Evolutionary conservation across 2,113 vertebrate genomes (phyloP), one percentile per base, ranked within the genome.

Genomic region (Urocitellus parryii): DNA sequence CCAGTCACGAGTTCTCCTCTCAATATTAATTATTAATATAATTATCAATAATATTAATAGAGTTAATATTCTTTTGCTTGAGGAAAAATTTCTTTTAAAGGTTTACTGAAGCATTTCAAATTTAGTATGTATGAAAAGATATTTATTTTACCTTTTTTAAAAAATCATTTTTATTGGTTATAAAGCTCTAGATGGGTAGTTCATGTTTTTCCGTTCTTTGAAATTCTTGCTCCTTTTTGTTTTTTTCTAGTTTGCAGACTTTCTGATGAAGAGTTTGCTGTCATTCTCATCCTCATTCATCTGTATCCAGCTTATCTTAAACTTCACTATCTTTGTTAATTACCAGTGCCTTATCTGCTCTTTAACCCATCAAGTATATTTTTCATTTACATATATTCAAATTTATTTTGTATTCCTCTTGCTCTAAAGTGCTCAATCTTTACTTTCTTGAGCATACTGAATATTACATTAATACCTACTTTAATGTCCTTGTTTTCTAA

Each of bases 21-120:
- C 45, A 45, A 45, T 45, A 45, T 45, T 45, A 45, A 45, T 45
- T 45, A 8, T 45, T 45, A 45, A 45, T 45, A 45, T 45, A 45
- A 8, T 45, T 8, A 45, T 45, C 45, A 45, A 45, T 45, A 45
- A 45, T 45, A 45, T 45, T 45, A 45, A 45, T 45, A 45, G 8
- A 45, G 18, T 39, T 80, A 90, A 51, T 39, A 42, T 61, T 94
- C n/a, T 85, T 61, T 27, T 80, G 32, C 63, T n/a, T 9, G 22
- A 90, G 51, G n/a, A 13, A n/a, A n/a, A 34, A n/a, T 6, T 73
- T 65, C 16, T 90, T 85, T 61, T n/a, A 58, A 68, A 48, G 17
- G 72, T 94, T 88, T 94, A 20, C 42, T 67, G 53, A 84, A 79
- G 27, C 37, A 6, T 73, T 88, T 89, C 42, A 92, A 58, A 25